Base-by-base conservation (phyloP, 2,797 vertebrate genomes). In the Sebastes trivittatus region DNA sequence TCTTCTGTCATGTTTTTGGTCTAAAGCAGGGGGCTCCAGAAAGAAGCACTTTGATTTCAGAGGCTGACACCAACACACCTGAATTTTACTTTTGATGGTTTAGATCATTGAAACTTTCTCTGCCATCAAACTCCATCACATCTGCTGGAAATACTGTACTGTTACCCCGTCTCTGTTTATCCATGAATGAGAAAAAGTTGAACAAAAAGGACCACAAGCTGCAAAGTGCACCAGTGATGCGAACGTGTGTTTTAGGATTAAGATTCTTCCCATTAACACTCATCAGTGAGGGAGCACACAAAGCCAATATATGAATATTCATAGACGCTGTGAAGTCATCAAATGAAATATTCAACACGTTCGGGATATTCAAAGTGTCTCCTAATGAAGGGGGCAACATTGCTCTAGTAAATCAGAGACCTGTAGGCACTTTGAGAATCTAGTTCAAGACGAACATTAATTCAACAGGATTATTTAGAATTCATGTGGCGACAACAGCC, bases 341-440 rank as follows among this genome's bases (percentile, higher is more conserved):
- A 71, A 61, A 90, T 89, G 61, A 90, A 92, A 90, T 89, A 91
- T 91, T 91, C 81, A 88, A 67, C 62, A 59, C 52, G 25, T 78
- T 81, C 16, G 46, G 78, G 71, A 83, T 72, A 83, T 76, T 87
- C 67, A 85, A 34, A 87, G 68, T 76, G 76, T 79, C 55, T 82
- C 65, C 77, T 82, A 89, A 78, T 82, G 80, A 84, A 83, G 77
- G 71, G 77, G 72, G 77, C 81, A 78, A 70, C 72, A 34, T 61
- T 73, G 77, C 59, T 54, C 18, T 11, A 60, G 73, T 77, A 78
- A 85, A 85, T 70, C 75, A 70, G 69, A 85, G 70, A 86, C 83
- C 90, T 85, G 77, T 75, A 71, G 86, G 86, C 82, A 34, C 64
- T 88, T 38, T 67, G 74, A 25, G 85, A 89, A 88, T 90, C 78